phyloP scores from a whole-genome alignment of 2,113 vertebrate genomes.

The Anolis carolinensis region DNA sequence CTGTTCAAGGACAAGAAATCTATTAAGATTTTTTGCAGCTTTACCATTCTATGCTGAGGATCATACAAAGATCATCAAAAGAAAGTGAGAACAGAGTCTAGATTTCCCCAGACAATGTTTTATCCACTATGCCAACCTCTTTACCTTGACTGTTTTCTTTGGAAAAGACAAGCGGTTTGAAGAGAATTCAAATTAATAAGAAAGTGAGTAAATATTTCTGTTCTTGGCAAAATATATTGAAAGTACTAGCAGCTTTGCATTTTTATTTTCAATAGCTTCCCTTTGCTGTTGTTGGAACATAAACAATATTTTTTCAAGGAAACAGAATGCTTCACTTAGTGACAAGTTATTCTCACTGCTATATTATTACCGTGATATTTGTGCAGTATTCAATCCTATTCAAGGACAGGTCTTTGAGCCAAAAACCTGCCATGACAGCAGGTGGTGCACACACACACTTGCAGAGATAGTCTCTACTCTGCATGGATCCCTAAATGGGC shows the following conservation, averaged over 20 bases:
- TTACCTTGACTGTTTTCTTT: background rate
- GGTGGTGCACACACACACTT: background rate
- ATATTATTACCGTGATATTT: background rate
- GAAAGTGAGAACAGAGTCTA: background rate
- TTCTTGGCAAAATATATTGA: constrained; percentile 29
- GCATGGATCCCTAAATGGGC: background rate
- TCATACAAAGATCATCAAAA: background rate
- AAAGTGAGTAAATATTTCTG: background rate
- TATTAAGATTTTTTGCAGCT: background rate
- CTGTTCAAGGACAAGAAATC: background rate
- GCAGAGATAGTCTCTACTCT: background rate
- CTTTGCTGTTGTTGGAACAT: background rate
- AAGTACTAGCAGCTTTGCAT: background rate
- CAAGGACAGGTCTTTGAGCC: background rate
- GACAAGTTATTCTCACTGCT: background rate
- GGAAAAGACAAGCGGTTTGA: background rate
- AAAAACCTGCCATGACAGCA: background rate
- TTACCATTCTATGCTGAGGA: background rate
- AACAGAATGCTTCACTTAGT: background rate
- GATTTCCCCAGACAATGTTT: background rate
- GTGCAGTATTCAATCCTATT: background rate
- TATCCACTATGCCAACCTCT: background rate
- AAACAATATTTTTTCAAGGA: background rate
- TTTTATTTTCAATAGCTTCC: background rate
- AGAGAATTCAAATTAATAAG: background rate